Base-by-base conservation (phyloP, 2,797 vertebrate species). In the Poeciliopsis presidionis region DNA sequence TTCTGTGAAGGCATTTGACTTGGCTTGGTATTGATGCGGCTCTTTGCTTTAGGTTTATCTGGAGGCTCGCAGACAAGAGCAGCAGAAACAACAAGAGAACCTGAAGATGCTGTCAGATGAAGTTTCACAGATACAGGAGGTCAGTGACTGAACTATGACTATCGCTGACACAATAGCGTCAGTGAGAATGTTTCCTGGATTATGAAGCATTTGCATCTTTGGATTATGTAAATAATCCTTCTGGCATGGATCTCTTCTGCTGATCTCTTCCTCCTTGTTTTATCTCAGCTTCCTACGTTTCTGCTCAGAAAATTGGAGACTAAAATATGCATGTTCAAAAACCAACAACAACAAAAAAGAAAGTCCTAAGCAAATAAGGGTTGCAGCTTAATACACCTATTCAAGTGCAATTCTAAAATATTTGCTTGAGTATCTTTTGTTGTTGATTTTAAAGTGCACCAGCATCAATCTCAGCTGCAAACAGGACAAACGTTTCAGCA, bases 71-170 rank as follows among this genome's bases (percentile, higher is more conserved):
- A 95, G 91, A 2, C 94, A 97, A 80, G 96, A 97, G 61, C 92
- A 95, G 87, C 82, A 91, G 69, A 94, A 91, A 72, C 96, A 97
- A 0, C 96, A 97, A 74, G 93, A 97, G 92, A 97, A 91, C 28
- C 84, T 98, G 75, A 96, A 90, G 84, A 98, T 97, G 90, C 94
- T 98, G 76, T 97, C 96, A 61, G 97, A 97, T 1, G 97, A 98
- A 88, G 97, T 97, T 67, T 95, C 97, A 33, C 97, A 98, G 80
- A 97, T 97, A 61, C 97, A 98, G 79, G 97, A 98, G 97, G 98
- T 98, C 25, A 92, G 94, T 84, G 0, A 73, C 49, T 74, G 46
- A 4, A 63, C 22, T 7, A 71, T 6, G 5, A 57, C 36, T 45
- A 22, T 20, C 59, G 78, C 69, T 53, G 39, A 12, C 20, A 7